phyloP scores from a whole-genome alignment of 2,797 vertebrate species.

The Rhinatrema bivittatum region DNA sequence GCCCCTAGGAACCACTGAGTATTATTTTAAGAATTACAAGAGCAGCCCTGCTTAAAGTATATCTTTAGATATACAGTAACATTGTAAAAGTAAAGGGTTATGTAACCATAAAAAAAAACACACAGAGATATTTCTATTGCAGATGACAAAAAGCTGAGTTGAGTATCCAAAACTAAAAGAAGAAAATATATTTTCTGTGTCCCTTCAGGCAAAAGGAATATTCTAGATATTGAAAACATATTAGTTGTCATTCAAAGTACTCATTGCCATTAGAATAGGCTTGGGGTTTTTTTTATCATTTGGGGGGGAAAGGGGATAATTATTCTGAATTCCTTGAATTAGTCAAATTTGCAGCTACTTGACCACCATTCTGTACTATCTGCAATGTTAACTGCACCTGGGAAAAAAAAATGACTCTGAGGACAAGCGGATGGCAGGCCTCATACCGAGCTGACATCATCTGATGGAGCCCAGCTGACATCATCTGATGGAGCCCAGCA shows the following conservation, averaged over 20 bases:
- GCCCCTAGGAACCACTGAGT: slow-evolving; percentile 33
- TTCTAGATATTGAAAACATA: slow-evolving; percentile 20
- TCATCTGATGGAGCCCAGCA: too few relatives aligned
- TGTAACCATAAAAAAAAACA: slow-evolving; percentile 20
- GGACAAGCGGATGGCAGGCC: too few relatives aligned
- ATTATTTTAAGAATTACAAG: slow-evolving; percentile 27
- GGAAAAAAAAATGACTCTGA: too few relatives aligned
- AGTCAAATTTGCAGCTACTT: slow-evolving; percentile 46
- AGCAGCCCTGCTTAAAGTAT: slow-evolving; percentile 21
- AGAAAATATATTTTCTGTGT: too few relatives aligned
- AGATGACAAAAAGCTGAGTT: slow-evolving; percentile 30
- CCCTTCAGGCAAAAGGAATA: too few relatives aligned
- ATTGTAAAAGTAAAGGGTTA: too few relatives aligned
- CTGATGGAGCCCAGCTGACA: too few relatives aligned
- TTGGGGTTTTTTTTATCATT: neutral
- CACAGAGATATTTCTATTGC: slow-evolving; percentile 18
- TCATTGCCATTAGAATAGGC: slow-evolving; percentile 15
- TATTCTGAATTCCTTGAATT: slow-evolving; percentile 31
- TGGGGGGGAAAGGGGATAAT: slow-evolving; percentile 10
- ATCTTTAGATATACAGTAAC: slow-evolving; percentile 15
- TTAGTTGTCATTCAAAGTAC: slow-evolving; percentile 19
- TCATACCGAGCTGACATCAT: too few relatives aligned
- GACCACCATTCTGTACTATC: slow-evolving; percentile 31
- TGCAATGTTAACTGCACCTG: slow-evolving; percentile 43
- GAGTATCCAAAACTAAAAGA: neutral